Evolutionary conservation across 2,113 vertebrate genomes (phyloP), one percentile per base, ranked within the genome.

Genomic region (Danionella cerebrum): DNA sequence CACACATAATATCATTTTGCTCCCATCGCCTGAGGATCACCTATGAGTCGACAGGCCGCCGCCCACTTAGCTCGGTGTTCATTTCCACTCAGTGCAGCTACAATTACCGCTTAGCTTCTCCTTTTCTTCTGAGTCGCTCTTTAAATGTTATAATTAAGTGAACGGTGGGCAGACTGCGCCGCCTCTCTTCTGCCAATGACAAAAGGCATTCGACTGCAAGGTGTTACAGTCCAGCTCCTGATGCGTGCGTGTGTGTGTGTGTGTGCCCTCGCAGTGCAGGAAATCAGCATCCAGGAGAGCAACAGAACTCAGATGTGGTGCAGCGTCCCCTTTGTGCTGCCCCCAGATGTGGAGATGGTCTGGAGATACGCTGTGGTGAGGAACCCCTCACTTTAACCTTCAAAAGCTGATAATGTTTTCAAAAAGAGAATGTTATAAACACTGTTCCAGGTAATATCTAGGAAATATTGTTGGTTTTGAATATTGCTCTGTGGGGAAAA

Each of bases 61-160:
- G 80, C 84, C 82, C 79, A 86, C 84, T 76, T 79, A 79, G 70
- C 16, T 62, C 70, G 73, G 69, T 82, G 70, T 86, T 84, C 51
- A 41, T 83, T 81, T 85, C 78, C 78, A 77, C 76, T 59, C 76
- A 69, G 71, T 76, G 78, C 72, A 76, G 79, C 58, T 72, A 73
- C 72, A 77, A 73, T 78, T 75, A 73, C 71, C 83, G 82, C 79
- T 82, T 78, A 77, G 78, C 69, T 78, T 78, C 68, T 80, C 84
- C 77, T 73, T 79, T 74, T 76, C 67, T 48, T 74, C 67, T 67
- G 83, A 85, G 83, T 79, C 72, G 70, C 33, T 36, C 57, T 58
- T 83, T 82, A 84, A 84, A 82, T 80, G 74, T 84, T 82, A 84
- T 84, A 83, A 87, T 82, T 83, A 83, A 68, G 69, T 73, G 55